phyloP scores from a whole-genome alignment of 2,113 vertebrate species.

The Quiscalus mexicanus region DNA sequence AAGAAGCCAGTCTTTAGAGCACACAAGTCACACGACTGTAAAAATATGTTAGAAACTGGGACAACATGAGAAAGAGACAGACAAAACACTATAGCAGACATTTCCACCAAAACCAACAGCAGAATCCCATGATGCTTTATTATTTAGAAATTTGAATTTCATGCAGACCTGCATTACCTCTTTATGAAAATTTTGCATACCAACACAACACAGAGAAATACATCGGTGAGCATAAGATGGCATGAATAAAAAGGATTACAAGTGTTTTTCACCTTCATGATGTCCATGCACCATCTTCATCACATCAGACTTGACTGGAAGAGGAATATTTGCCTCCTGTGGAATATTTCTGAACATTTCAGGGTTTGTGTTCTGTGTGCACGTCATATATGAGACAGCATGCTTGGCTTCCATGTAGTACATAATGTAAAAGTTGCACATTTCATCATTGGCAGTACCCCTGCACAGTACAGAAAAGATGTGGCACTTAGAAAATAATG shows the following conservation, averaged over 20 bases:
- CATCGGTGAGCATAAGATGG: background rate
- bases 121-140: background rate
- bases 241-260: background rate
- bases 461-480: slow-evolving; percentile 69
- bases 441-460: slow-evolving; percentile 91
- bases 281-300: slow-evolving; percentile 82
- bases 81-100: background rate
- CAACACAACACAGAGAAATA: background rate
- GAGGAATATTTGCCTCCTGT: slow-evolving; percentile 86
- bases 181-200: background rate
- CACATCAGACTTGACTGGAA: slow-evolving; percentile 80
- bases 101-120: background rate
- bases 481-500: background rate
- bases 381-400: slow-evolving; percentile 89
- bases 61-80: background rate
- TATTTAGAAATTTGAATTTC: background rate
- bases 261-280: slow-evolving; percentile 78
- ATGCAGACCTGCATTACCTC: background rate
- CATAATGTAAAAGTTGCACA: slow-evolving; percentile 99
- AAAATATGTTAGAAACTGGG: background rate
- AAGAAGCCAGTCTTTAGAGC: background rate
- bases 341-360: slow-evolving; percentile 88
- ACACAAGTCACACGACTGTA: background rate
- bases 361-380: slow-evolving; percentile 81
- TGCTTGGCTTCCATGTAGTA: slow-evolving; percentile 96